Percentiles rank a stretch among this genome's conserved stretches.
Conservation (phyloP, 30 jellyfish, hydroid and myxozoan species). For the Aurelia coerulea region DNA sequence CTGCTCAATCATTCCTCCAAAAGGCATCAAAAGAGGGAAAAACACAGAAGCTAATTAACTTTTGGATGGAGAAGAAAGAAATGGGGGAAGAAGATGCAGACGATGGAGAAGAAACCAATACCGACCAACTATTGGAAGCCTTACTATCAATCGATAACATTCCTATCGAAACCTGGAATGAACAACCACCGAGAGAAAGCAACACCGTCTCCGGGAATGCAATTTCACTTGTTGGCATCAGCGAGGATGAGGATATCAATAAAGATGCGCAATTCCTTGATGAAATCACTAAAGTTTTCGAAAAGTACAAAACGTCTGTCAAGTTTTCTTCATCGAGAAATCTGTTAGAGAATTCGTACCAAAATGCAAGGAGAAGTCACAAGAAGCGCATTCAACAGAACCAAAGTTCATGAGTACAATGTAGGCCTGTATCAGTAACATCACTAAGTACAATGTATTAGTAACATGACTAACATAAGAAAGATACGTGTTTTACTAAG, state of each 20-base stretch:
- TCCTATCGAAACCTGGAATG: slow-evolving; percentile 31
- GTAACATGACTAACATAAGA: too few relatives aligned
- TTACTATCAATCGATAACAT: background rate
- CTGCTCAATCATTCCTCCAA: slow-evolving; percentile 14
- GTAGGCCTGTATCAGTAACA: slow-evolving; percentile 1
- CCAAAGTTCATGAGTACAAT: slow-evolving; percentile 16
- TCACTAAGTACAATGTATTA: too few relatives aligned
- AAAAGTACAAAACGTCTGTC: slow-evolving; percentile 23
- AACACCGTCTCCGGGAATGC: slow-evolving; percentile 35
- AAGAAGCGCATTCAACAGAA: slow-evolving; percentile 38
- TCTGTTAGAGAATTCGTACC: slow-evolving; percentile 32
- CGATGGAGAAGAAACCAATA: slow-evolving; percentile 14
- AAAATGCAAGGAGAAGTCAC: slow-evolving; percentile 42
- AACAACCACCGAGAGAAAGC: slow-evolving; percentile 23
- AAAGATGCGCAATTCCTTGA: too few relatives aligned
- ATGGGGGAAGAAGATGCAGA: slow-evolving; percentile 9
- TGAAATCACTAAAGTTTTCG: background rate
- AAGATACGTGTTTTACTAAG: too few relatives aligned
- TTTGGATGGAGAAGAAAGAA: slow-evolving; percentile 24
- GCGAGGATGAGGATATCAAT: background rate
- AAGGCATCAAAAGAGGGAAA: background rate
- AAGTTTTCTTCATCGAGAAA: slow-evolving; percentile 13
- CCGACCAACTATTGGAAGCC: background rate
- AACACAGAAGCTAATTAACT: slow-evolving; percentile 13
- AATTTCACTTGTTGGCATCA: slow-evolving; percentile 18